Base-by-base conservation (phyloP, 1,140 invertebrate genomes). In the Stegodyphus dumicola region DNA sequence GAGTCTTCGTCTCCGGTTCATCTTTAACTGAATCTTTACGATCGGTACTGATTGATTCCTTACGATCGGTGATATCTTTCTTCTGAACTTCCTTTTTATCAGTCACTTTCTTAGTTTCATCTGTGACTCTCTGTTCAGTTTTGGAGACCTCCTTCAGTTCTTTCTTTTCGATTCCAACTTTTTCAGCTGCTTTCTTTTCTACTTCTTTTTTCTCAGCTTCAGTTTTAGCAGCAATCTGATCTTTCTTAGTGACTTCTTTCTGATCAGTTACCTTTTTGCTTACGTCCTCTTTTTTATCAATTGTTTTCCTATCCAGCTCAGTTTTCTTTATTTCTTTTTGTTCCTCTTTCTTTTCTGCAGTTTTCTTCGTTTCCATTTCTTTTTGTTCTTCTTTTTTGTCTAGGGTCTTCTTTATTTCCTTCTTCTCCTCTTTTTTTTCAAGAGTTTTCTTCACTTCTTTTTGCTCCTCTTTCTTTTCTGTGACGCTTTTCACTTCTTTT, bases 121-220 rank as follows among this genome's bases (percentile, higher is more conserved):
- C 77, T 18, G n/a, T 78, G 7, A 48, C 7, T 48, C 65, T 51
- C 6, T 13, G 56, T 65, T 7, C 64, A 64, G 9, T 11, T 77
- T 71, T 79, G 7, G 52, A n/a, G 5, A 51, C 52, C 48, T 48
- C n/a, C 18, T 90, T 17, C 88, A 89, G 90, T 51, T 88, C 88
- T 60, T 92, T 91, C 71, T 90, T 90, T 86, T 92, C 92, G 0
- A 17, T 48, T 4, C 56, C 74, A 11, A 48, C 6, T 64, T 76
- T 76, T 15, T 17, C 15, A n/a, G 51, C 64, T 11, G 69, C 15
- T 73, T 81, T 73, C 33, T 67, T 17, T 17, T 81, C 73, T 10
- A n/a, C 7, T 75, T 83, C 80, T 75, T 83, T 75, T 52, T 83
- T 83, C 33, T 75, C 54, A 11, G 60, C 65, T 64, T 74, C 79